A percentile compares a stretch with the other conserved stretches of the same genome.
Evolutionary conservation across 2,797 vertebrate genomes (phyloP).

Genomic region (Leptatherina wallacei): DNA sequence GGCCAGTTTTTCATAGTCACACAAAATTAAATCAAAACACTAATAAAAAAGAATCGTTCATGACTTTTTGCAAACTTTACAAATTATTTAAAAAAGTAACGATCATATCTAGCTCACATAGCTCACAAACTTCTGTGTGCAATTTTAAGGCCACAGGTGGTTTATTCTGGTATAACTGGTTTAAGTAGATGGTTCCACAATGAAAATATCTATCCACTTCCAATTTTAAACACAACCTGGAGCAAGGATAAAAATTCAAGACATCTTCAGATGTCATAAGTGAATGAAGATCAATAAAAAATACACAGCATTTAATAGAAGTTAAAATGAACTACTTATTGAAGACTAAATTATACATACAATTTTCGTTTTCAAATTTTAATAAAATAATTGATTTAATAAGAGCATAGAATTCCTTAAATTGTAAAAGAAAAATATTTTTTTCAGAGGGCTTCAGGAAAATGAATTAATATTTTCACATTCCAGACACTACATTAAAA

Average conservation of each 20-base stretch:
- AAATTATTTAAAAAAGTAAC: background rate
- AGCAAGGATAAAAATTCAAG: background rate
- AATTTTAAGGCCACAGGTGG: background rate
- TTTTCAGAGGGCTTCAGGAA: background rate
- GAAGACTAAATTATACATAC: background rate
- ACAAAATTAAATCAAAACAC: background rate
- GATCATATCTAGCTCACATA: background rate
- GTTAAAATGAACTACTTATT: too few relatives aligned
- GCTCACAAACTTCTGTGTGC: background rate
- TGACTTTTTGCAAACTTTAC: background rate
- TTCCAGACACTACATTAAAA: background rate
- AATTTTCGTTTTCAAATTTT: background rate
- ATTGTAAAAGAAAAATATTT: background rate
- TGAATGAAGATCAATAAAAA: background rate
- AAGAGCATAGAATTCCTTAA: background rate
- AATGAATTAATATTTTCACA: background rate
- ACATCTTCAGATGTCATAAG: background rate
- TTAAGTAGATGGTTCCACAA: background rate
- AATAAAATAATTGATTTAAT: too few relatives aligned
- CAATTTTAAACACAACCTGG: background rate
- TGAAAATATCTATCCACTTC: background rate
- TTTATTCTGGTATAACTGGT: background rate
- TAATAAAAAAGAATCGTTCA: constrained; percentile 5
- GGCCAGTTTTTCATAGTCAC: too few relatives aligned
- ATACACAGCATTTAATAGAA: too few relatives aligned